Evolutionary conservation across 2,888 invertebrate genomes (phyloP).

Genomic region (Pachliopta kotzebuea): DNA sequence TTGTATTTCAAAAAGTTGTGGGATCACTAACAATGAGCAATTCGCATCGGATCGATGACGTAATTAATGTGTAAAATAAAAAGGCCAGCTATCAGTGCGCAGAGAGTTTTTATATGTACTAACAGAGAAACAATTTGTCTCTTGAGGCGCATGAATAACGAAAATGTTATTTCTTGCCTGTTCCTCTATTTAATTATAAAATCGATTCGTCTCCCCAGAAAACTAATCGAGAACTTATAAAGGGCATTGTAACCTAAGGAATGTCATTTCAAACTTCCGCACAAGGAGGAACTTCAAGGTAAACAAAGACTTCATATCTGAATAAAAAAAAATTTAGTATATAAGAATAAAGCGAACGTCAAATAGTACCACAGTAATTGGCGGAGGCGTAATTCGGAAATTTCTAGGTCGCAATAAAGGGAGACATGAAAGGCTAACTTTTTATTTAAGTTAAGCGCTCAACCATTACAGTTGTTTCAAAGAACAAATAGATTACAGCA

Average conservation of each 20-base stretch:
- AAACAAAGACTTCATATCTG: background rate
- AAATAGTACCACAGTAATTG: conserved; percentile 11
- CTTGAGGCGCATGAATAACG: conserved; percentile 37
- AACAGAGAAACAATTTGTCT: conserved; percentile 45
- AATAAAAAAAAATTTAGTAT: background rate
- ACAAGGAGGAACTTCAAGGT: background rate
- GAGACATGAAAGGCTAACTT: conserved; percentile 62
- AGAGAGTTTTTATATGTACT: conserved; percentile 37
- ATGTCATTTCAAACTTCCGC: conserved; percentile 29
- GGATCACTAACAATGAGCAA: conserved; percentile 33
- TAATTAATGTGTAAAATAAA: conserved; percentile 39
- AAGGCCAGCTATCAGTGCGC: conserved; percentile 33
- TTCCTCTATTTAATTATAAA: conserved; percentile 51
- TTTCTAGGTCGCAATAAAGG: conserved; percentile 33
- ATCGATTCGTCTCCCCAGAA: conserved; percentile 51
- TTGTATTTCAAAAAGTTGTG: conserved; percentile 46
- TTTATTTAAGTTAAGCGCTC: conserved; percentile 69
- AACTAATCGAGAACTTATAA: conserved; percentile 40
- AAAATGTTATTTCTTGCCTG: conserved; percentile 50
- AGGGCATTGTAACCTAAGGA: conserved; percentile 32
- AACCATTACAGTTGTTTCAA: conserved; percentile 77
- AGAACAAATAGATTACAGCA: conserved; percentile 79
- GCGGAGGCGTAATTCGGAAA: conserved; percentile 17
- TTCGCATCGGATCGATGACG: conserved; percentile 39
- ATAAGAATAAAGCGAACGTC: background rate